Conservation (phyloP, 2,797 vertebrate genomes). For the Okamejei kenojei region DNA sequence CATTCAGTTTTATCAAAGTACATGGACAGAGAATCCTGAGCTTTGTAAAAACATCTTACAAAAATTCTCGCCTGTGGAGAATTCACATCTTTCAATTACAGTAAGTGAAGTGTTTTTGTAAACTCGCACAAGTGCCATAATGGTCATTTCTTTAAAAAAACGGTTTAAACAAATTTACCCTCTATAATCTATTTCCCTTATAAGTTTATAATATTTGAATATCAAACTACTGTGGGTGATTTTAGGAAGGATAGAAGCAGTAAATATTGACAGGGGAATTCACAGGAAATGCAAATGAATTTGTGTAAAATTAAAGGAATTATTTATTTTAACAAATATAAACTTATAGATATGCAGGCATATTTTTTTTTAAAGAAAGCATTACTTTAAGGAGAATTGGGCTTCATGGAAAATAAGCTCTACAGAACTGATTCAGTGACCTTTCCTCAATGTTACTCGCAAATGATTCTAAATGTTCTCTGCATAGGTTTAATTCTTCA, state of each 20-base stretch:
- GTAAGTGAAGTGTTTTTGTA: background rate
- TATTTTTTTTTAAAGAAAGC: background rate
- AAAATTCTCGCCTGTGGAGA: too few relatives aligned
- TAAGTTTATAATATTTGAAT: background rate
- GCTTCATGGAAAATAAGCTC: background rate
- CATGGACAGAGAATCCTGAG: background rate
- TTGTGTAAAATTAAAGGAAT: background rate
- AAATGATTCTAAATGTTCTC: background rate
- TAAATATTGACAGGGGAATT: background rate
- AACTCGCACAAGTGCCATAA: background rate
- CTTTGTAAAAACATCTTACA: background rate
- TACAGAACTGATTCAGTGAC: background rate
- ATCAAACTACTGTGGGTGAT: background rate
- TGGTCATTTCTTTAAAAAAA: background rate
- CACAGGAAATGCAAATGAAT: background rate
- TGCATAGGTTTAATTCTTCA: background rate
- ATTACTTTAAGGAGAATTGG: background rate
- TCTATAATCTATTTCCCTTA: background rate
- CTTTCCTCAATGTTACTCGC: too few relatives aligned
- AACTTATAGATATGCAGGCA: background rate
- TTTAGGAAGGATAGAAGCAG: background rate
- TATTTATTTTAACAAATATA: background rate
- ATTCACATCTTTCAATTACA: background rate
- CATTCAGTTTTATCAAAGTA: background rate
- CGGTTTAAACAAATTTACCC: background rate